Base-by-base conservation (phyloP, 2,888 invertebrate genomes). In the Apocheima hispidaria region DNA sequence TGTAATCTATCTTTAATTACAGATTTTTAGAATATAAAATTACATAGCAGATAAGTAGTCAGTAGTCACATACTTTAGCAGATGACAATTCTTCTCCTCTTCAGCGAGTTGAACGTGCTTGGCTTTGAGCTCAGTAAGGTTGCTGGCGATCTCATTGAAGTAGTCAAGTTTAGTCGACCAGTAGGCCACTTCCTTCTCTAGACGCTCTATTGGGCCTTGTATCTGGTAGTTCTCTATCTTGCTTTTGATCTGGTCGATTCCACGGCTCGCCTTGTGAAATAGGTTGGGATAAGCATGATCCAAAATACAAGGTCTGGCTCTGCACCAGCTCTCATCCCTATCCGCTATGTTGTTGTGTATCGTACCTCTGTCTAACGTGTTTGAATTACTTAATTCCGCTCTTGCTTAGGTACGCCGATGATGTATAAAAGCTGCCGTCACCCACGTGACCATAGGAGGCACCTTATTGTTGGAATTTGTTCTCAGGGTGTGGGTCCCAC, bases 121-220 rank as follows among this genome's bases (percentile, higher is more conserved):
- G 0, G 46, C 55, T 30, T 79, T 77, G 1, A 88, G 60, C 51
- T 72, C 75, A 0, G 59, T 60, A 1, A 90, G 46, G 0, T 72
- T 73, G 0, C 66, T 49, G 1, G 78, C 72, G n/a, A 88, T 81
- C 21, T 71, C 63, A 1, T 74, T 65, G 38, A 86, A 86, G 0
- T 86, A 83, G 0, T 53, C 21, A 3, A 84, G 35, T 28, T 69
- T 80, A 4, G 51, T 60, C 26, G 67, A 62, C 87, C 88, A 89
- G 63, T 79, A 82, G 0, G 40, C 49, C 1, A 74, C 72, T 55
- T 90, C 89, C 6, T 78, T 69, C 18, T 77, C 68, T 0, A 90
- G 51, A 0, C 76, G 74, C 2, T 65, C 18, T 0, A 79, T 52
- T 0, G 81, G 72, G 1, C 66, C 63, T 0, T 72, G 66, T n/a